Conservation (phyloP, 2,888 invertebrate genomes). For the Panopea generosa region DNA sequence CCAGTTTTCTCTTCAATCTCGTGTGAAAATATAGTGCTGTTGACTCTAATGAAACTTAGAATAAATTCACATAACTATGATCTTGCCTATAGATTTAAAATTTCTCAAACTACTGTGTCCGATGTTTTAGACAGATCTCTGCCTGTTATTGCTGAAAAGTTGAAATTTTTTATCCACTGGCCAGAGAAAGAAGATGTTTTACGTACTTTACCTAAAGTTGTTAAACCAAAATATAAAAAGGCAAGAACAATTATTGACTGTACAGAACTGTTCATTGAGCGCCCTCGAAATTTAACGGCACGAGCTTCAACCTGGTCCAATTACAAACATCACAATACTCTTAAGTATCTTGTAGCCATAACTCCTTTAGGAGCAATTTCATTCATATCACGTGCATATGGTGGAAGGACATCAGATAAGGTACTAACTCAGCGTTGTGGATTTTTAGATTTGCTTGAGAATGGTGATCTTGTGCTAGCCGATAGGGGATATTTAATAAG, state of each 20-base stretch:
- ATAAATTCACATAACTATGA: conserved; percentile 11
- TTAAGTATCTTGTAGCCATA: conserved; percentile 4
- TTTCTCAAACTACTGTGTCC: conserved; percentile 22
- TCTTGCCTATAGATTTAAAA: conserved; percentile 17
- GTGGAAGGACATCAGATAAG: conserved; percentile 3
- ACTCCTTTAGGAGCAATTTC: conserved; percentile 5
- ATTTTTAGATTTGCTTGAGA: conserved; percentile 6
- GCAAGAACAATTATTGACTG: conserved; percentile 9
- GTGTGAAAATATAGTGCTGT: too few relatives aligned
- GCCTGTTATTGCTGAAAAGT: not conserved
- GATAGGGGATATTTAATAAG: conserved; percentile 48
- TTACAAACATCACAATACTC: not conserved
- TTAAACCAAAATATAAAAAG: not conserved
- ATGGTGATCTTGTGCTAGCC: conserved; percentile 61
- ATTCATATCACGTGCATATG: not conserved
- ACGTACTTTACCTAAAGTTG: not conserved
- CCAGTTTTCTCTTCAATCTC: too few relatives aligned
- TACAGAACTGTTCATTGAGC: conserved; percentile 13
- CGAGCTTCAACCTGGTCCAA: not conserved
- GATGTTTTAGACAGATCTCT: conserved; percentile 1
- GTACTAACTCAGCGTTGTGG: not conserved
- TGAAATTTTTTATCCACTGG: conserved; percentile 21
- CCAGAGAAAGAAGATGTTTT: conserved; percentile 18
- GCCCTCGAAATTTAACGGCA: not conserved
- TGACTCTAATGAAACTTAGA: conserved; percentile 29